Conservation (phyloP, 2,888 invertebrate species). For the Stegana nigrithorax region DNA sequence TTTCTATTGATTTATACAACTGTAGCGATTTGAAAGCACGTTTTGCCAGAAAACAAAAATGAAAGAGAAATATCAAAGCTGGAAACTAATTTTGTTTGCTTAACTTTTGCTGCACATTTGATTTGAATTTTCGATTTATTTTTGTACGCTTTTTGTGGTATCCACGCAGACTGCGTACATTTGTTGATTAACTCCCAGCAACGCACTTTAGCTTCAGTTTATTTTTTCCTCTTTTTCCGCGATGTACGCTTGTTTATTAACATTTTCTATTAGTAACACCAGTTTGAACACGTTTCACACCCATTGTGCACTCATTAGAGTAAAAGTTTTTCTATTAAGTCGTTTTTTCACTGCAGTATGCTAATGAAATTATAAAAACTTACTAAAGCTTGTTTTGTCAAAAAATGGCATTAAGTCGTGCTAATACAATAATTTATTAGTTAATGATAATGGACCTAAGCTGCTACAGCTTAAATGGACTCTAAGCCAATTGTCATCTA, state of each 20-base stretch:
- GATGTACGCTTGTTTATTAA: neutral
- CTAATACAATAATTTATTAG: too few species aligned
- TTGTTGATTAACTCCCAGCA: neutral
- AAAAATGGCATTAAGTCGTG: too few species aligned
- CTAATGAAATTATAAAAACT: neutral
- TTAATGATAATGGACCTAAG: too few species aligned
- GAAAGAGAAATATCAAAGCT: too few species aligned
- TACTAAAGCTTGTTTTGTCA: neutral
- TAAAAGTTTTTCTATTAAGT: slow-evolving; percentile 7
- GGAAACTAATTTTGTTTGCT: slow-evolving; percentile 11
- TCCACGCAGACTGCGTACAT: too few species aligned
- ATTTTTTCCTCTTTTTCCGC: too few species aligned
- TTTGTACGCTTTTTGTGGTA: neutral
- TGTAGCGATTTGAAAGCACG: neutral
- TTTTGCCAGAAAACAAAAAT: neutral
- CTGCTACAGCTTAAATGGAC: too few species aligned
- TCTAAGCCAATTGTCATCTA: too few species aligned
- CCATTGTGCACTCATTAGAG: neutral
- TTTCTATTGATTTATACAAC: slow-evolving; percentile 5
- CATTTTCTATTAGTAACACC: slow-evolving; percentile 3
- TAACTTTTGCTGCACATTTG: slow-evolving; percentile 19
- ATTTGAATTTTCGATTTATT: slow-evolving; percentile 5
- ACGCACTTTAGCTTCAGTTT: too few species aligned
- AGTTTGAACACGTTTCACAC: slow-evolving; percentile 1
- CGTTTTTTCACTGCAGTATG: neutral